Base-by-base conservation (phyloP, 2,888 invertebrate species). In the Dugesia japonica region DNA sequence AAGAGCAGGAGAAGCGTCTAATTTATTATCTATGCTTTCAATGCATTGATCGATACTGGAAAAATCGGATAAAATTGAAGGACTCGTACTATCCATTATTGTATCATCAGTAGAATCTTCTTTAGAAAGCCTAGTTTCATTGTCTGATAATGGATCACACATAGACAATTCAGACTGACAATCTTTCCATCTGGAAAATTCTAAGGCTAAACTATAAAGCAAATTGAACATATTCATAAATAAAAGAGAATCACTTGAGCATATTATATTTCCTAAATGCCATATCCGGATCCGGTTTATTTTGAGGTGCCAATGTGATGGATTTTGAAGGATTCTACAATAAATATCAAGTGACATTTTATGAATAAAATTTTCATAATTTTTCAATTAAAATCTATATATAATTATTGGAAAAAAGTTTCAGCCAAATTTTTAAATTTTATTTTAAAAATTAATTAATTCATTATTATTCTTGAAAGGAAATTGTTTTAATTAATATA, bases 241-340 rank as follows among this genome's bases (percentile, higher is more conserved):
- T n/a, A n/a, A n/a, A 56, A 1, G n/a, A n/a, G 23, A 7, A n/a
- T 56, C n/a, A 56, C 56, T 56, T 56, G n/a, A 56, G 56, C 56
- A 56, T 56, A n/a, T 56, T 56, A n/a, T 56, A 56, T 56, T 56
- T 56, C 17, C 56, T 56, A 56, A 56, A 56, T 56, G 56, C 56
- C 1, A 56, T n/a, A 56, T 56, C 56, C n/a, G 56, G 56, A 56
- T 56, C 56, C 7, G 56, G 56, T n/a, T 56, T 56, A n/a, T 56
- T 56, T n/a, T 56, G n/a, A 20, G 56, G 56, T 4, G 23, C 56
- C 17, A 23, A 7, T 56, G 56, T 56, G 17, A 56, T 56, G 23
- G 56, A 56, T 56, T 56, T 56, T n/a, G 56, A n/a, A 23, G 56
- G 56, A 56, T 56, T 56, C 56, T 56, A 56, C 7, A 56, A n/a